Percentiles rank a stretch among this genome's conserved stretches.
phyloP scores from a whole-genome alignment of 2,888 invertebrate species.

The Drosophila borborema region DNA sequence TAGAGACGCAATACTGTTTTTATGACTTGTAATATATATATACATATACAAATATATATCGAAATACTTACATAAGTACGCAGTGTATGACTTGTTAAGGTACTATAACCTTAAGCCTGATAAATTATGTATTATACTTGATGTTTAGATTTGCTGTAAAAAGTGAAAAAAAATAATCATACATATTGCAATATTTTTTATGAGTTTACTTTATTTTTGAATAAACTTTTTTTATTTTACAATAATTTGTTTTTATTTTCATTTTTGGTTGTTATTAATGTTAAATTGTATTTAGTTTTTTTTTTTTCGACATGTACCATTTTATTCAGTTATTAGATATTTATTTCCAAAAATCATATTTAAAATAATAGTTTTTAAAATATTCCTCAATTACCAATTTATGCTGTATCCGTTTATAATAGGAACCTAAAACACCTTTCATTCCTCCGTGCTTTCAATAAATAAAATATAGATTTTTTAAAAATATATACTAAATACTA shows the following conservation, averaged over 20 bases:
- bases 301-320: conserved; percentile 56
- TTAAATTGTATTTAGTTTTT: conserved; percentile 19
- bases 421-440: conserved; percentile 12
- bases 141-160: too few species aligned
- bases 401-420: neutral
- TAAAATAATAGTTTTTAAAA: conserved; percentile 25
- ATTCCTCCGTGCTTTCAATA: conserved; percentile 42
- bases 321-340: conserved; percentile 30
- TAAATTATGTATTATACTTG: neutral
- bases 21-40: neutral
- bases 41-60: neutral
- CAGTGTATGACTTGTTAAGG: neutral
- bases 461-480: conserved; percentile 39
- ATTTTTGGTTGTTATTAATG: conserved; percentile 21
- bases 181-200: conserved; percentile 31
- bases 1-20: neutral
- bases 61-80: neutral
- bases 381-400: conserved; percentile 23
- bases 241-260: conserved; percentile 48
- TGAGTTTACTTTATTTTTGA: conserved; percentile 67
- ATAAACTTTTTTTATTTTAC: conserved; percentile 64
- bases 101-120: neutral
- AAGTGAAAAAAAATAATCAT: too few species aligned
- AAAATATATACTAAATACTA: conserved; percentile 50
- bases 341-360: conserved; percentile 38